Evolutionary conservation across 2,797 vertebrate species (phyloP).

Genomic region (Muscicapa comitata): DNA sequence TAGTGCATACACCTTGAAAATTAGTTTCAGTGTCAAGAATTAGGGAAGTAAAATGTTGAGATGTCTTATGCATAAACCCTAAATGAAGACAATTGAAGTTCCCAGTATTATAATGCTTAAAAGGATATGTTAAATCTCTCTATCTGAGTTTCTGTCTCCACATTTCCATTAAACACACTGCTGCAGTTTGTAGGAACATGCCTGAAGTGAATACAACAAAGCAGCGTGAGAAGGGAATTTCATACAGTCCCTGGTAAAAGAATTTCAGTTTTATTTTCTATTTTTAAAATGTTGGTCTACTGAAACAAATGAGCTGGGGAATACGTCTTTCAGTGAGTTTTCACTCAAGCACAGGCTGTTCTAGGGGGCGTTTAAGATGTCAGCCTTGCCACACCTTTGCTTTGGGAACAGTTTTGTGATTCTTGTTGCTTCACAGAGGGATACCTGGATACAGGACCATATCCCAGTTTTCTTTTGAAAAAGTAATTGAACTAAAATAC

Average conservation of each 20-base stretch:
- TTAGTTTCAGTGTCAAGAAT: slow-evolving; percentile 49
- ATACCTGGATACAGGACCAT: neutral
- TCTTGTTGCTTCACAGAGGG: neutral
- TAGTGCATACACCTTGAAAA: slow-evolving; percentile 31
- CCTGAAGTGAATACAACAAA: neutral
- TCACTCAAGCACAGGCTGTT: neutral
- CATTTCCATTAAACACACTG: neutral
- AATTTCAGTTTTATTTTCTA: neutral
- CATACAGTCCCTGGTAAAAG: neutral
- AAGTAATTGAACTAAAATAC: neutral
- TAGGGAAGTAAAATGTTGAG: slow-evolving; percentile 26
- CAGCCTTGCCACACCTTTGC: neutral
- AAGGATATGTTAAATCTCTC: neutral
- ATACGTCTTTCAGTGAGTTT: neutral
- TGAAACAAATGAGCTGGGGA: neutral
- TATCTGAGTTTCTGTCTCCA: neutral
- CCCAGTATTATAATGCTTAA: neutral
- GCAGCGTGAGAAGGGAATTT: neutral
- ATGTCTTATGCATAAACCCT: neutral
- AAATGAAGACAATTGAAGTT: slow-evolving; percentile 39
- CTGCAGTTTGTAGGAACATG: neutral
- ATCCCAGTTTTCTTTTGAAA: neutral
- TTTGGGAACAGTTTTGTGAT: neutral
- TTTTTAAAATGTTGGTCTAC: neutral
- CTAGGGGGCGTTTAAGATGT: neutral